These are phyloP conservation scores for Heliconius hermathena DNA, from an alignment of 1,140 invertebrate genomes.

Conservation along the genomic window DNA sequence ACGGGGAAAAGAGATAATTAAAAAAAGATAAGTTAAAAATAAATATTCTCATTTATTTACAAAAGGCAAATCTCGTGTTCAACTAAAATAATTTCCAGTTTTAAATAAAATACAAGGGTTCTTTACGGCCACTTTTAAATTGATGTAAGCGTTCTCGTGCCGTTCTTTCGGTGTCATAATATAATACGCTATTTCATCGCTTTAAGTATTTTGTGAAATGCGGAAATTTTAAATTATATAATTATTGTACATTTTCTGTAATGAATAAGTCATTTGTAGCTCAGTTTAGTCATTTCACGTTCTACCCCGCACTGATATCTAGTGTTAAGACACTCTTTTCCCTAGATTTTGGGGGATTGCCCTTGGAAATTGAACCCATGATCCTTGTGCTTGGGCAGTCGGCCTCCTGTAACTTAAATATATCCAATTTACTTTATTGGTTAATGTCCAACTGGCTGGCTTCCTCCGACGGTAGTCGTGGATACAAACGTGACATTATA, in stretches of 20 bases:
- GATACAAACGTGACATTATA: no score
- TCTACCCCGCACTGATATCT: no score
- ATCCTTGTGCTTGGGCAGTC: no score
- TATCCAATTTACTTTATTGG: no score
- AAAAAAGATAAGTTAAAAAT: not conserved
- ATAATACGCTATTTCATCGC: constrained; percentile 9
- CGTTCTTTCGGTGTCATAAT: constrained; percentile 12
- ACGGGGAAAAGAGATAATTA: not conserved
- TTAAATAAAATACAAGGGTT: constrained; percentile 20
- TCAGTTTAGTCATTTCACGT: no score
- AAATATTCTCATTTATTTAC: not conserved
- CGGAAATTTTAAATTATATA: not conserved
- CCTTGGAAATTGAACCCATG: no score
- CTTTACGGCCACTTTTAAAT: constrained; percentile 26
- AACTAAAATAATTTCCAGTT: constrained; percentile 25
- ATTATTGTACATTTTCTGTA: not conserved
- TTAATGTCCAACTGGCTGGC: no score
- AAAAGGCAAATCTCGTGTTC: constrained; percentile 14
- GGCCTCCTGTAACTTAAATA: no score
- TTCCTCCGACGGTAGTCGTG: no score
- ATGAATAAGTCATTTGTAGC: not conserved
- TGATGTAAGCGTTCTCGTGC: constrained; percentile 20
- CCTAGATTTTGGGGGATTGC: no score
- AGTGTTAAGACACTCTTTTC: no score
- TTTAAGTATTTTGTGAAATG: not conserved